Conservation (phyloP, 2,113 vertebrate genomes). For the Hydrolagus affinis region DNA sequence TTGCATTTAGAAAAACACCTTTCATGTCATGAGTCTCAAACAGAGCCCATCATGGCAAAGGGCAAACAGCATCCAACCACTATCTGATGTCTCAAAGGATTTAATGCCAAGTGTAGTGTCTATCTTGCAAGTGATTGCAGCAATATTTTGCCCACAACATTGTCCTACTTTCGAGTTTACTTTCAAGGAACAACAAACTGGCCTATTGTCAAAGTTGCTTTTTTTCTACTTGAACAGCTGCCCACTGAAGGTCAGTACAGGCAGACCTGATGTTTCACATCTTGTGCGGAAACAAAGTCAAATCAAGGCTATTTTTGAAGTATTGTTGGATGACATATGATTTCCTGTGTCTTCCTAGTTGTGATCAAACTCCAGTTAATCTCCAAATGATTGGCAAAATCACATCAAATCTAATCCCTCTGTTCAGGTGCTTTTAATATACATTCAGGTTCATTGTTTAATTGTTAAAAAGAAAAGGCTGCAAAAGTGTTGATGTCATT, state of each 20-base stretch:
- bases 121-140: too few species aligned
- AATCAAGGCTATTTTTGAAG: neutral
- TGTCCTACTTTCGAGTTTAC: too few species aligned
- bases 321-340: neutral
- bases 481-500: neutral
- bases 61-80: too few species aligned
- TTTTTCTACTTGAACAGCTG: neutral
- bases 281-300: neutral
- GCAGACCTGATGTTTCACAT: neutral
- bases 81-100: too few species aligned
- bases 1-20: too few species aligned
- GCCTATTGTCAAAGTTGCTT: too few species aligned
- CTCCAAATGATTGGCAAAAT: neutral
- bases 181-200: too few species aligned
- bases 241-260: neutral
- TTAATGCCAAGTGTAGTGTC: too few species aligned
- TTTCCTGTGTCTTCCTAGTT: neutral
- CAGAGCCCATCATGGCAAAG: too few species aligned
- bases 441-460: neutral
- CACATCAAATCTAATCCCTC: neutral
- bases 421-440: neutral
- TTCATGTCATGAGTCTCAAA: too few species aligned
- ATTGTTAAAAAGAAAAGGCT: neutral
- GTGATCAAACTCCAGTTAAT: neutral
- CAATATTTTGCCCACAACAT: too few species aligned